phyloP scores from a whole-genome alignment of 2,797 vertebrate species.

The Brachyrhaphis roseni region DNA sequence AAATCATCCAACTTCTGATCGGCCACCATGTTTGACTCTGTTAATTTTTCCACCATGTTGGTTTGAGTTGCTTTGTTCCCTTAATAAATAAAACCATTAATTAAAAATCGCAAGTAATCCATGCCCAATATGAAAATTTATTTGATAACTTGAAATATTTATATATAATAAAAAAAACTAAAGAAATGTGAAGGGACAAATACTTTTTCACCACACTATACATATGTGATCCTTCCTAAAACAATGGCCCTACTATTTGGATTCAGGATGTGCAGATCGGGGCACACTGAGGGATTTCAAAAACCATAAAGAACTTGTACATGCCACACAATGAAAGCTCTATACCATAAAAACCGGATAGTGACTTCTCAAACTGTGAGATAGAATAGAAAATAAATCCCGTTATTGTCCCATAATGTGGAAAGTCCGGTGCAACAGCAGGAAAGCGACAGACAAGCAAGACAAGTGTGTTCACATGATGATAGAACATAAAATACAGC shows the following conservation, averaged over 20 bases:
- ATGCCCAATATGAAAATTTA: not conserved
- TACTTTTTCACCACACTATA: not conserved
- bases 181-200: not conserved
- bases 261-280: not conserved
- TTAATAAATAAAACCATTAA: not conserved
- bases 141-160: not conserved
- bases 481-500: too few species aligned
- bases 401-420: too few species aligned
- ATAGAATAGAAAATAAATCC: not conserved
- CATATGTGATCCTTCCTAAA: not conserved
- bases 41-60: not conserved
- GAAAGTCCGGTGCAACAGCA: too few species aligned
- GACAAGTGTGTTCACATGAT: too few species aligned
- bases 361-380: not conserved
- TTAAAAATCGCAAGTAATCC: not conserved
- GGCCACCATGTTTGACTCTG: not conserved
- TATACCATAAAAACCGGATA: not conserved
- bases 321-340: not conserved
- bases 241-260: not conserved
- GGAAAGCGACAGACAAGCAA: too few species aligned
- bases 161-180: not conserved
- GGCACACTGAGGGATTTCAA: not conserved
- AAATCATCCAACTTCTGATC: not conserved
- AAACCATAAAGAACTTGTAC: not conserved
- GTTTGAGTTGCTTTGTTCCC: not conserved